Conservation (phyloP, 2,888 invertebrate genomes). For the Helleia helle region DNA sequence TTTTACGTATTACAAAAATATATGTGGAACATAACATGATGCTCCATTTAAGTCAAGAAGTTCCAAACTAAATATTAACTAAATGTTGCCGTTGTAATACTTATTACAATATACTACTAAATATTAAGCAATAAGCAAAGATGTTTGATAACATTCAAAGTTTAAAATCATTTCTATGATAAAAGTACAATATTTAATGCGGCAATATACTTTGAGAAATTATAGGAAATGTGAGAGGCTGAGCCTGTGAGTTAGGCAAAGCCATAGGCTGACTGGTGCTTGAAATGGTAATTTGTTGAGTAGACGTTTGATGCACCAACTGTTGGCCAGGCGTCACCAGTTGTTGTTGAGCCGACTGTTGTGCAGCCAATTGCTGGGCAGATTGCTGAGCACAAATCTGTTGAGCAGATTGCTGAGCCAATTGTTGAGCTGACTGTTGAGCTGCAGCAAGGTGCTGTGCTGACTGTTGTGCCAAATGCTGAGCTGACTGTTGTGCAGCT, state of each 20-base stretch:
- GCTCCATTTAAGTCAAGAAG: no score
- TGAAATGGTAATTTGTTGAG: constrained; percentile 63
- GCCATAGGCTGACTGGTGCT: constrained; percentile 67
- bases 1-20: neutral
- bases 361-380: constrained; percentile 52
- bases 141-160: no score
- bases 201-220: constrained; percentile 66
- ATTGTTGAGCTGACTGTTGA: constrained; percentile 45
- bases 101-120: no score
- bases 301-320: constrained; percentile 60
- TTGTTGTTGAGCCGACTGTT: constrained; percentile 59
- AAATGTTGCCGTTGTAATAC: no score
- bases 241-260: constrained; percentile 58
- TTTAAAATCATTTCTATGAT: no score
- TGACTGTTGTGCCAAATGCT: constrained; percentile 43
- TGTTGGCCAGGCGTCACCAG: constrained; percentile 53
- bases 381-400: constrained; percentile 48
- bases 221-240: constrained; percentile 62
- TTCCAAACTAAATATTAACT: no score
- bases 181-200: constrained; percentile 32
- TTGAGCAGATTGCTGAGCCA: constrained; percentile 47
- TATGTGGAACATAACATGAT: no score
- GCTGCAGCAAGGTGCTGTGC: constrained; percentile 41
- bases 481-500: constrained; percentile 39
- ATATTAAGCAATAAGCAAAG: no score